These are phyloP conservation scores for Triplophysa dalaica DNA, from an alignment of 2,113 vertebrate species.

Conservation along the genomic window DNA sequence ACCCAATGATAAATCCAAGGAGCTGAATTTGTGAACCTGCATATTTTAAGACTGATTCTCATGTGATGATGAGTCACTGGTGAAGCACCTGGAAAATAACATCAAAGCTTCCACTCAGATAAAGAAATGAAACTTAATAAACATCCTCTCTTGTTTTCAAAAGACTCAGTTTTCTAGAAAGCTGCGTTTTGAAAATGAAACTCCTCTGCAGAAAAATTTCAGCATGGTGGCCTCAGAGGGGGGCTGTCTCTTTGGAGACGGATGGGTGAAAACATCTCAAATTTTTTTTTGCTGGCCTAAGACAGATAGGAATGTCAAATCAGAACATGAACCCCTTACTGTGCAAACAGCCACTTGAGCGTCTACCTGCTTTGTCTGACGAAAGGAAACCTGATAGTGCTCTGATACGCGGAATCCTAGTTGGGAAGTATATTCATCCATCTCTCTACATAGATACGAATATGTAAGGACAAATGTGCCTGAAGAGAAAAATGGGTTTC, in stretches of 20 bases:
- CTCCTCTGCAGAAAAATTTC: slow-evolving; percentile 14
- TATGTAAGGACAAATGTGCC: slow-evolving; percentile 24
- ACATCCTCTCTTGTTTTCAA: slow-evolving; percentile 13
- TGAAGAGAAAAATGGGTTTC: slow-evolving; percentile 19
- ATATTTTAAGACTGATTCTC: slow-evolving; percentile 29
- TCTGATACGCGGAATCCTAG: background rate
- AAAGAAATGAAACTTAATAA: background rate
- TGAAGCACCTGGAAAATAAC: slow-evolving; percentile 2
- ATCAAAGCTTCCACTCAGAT: background rate
- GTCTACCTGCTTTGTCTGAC: slow-evolving; percentile 35
- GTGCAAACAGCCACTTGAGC: slow-evolving; percentile 20
- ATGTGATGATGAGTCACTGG: background rate
- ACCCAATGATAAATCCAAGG: slow-evolving; percentile 2
- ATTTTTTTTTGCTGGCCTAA: slow-evolving; percentile 5
- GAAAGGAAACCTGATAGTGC: slow-evolving; percentile 14
- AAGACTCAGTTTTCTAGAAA: slow-evolving; percentile 18
- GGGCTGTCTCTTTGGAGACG: slow-evolving; percentile 7
- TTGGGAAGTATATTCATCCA: background rate
- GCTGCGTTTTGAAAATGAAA: slow-evolving; percentile 3
- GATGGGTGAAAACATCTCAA: slow-evolving; percentile 30
- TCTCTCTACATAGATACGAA: background rate
- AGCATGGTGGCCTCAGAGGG: background rate
- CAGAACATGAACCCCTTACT: slow-evolving; percentile 21
- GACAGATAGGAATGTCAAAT: slow-evolving; percentile 31
- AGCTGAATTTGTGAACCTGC: slow-evolving; percentile 22